Evolutionary conservation across 37 sponge, comb jelly and placozoan species (phyloP).

Genomic region (Hormiphora californensis): DNA sequence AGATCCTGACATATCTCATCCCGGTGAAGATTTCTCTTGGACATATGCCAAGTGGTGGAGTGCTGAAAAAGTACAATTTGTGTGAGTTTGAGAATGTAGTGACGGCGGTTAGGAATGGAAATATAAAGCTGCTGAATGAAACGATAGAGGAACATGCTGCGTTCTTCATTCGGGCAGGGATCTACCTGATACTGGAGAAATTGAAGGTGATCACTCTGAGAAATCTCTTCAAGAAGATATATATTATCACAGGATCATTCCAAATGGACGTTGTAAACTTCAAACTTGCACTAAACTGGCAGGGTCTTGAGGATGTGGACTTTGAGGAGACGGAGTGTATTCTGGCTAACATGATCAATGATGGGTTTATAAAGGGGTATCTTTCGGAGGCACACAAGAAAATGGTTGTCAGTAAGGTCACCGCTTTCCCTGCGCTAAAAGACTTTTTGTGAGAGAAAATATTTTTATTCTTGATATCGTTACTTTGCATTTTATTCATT

Average conservation of each 20-base stretch:
- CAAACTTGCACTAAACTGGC: not conserved
- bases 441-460: not conserved
- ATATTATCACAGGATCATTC: conserved; percentile 54
- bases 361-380: conserved; percentile 85
- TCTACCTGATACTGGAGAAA: conserved; percentile 87
- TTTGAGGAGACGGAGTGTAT: conserved; percentile 88
- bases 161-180: conserved; percentile 82
- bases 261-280: conserved; percentile 53
- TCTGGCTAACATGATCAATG: conserved; percentile 89
- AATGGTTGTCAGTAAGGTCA: conserved; percentile 92
- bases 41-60: not conserved
- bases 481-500: too few relatives aligned
- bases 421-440: conserved; percentile 71
- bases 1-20: conserved; percentile 76
- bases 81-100: conserved; percentile 39
- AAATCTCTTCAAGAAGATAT: conserved; percentile 97
- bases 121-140: conserved; percentile 21
- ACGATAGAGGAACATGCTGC: conserved; percentile 15
- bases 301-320: conserved; percentile 66
- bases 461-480: too few relatives aligned
- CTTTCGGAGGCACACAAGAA: conserved; percentile 93
- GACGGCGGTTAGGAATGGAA: not conserved
- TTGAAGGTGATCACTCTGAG: conserved; percentile 77
- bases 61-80: conserved; percentile 30
- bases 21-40: conserved; percentile 85